Evolutionary conservation across 1,140 invertebrate species (phyloP).

Genomic region (Ridgeia piscesae): DNA sequence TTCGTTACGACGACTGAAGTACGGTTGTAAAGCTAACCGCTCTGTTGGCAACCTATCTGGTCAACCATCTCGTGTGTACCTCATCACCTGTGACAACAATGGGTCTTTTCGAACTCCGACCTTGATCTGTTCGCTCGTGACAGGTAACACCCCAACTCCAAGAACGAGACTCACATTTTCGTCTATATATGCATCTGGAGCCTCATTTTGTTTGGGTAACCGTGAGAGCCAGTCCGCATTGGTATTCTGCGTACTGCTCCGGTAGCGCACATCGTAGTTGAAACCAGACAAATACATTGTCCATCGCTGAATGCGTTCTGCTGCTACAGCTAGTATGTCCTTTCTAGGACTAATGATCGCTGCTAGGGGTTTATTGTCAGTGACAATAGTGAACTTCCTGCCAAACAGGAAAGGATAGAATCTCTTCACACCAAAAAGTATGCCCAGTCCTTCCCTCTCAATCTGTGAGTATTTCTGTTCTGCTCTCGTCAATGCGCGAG

Average conservation of each 20-base stretch:
- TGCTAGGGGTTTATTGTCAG: no score
- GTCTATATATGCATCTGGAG: background rate
- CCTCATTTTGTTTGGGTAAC: background rate
- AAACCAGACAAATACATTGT: no score
- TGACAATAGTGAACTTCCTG: no score
- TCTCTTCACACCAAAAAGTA: no score
- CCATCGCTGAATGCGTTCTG: background rate
- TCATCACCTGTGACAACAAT: background rate
- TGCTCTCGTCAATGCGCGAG: no score
- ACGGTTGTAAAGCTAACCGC: background rate
- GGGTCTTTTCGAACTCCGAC: background rate
- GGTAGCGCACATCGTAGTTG: background rate
- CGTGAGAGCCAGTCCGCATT: background rate
- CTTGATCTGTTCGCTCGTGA: background rate
- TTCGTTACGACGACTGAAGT: background rate
- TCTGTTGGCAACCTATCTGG: background rate
- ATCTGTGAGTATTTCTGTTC: no score
- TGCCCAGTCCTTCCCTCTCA: no score
- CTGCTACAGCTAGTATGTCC: background rate
- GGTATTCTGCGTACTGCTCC: background rate
- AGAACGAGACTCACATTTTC: background rate
- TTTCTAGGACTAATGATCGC: slow-evolving; percentile 40
- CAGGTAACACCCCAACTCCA: background rate
- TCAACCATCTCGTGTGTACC: background rate
- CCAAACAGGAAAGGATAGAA: no score